Evolutionary conservation across 2,888 invertebrate genomes (phyloP).

Genomic region (Drosophila longiperda): DNA sequence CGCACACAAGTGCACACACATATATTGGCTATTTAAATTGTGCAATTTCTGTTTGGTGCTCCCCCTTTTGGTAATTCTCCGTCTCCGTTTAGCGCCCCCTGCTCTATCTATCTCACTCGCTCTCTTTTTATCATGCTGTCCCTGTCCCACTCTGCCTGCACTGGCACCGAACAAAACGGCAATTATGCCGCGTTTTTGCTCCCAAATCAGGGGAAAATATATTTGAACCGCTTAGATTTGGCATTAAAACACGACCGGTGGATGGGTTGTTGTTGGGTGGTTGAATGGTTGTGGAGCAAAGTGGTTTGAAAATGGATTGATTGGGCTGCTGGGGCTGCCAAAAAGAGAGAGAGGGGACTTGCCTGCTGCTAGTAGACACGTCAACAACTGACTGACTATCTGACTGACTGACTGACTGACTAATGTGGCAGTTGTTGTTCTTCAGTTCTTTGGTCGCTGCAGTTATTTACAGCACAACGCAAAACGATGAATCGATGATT

Average conservation of each 20-base stretch:
- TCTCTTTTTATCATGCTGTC: background rate
- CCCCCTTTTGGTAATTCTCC: constrained; percentile 27
- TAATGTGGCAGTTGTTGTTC: constrained; percentile 25
- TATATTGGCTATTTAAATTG: constrained; percentile 64
- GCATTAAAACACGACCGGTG: constrained; percentile 64
- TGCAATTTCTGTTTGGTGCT: constrained; percentile 64
- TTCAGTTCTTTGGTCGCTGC: constrained; percentile 41
- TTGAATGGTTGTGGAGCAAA: constrained; percentile 29
- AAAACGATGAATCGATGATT: constrained; percentile 82
- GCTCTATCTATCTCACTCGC: background rate
- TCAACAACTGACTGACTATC: constrained; percentile 39
- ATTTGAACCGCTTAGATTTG: constrained; percentile 80
- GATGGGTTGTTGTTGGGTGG: constrained; percentile 22
- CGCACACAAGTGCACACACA: constrained; percentile 24
- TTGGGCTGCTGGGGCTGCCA: constrained; percentile 51
- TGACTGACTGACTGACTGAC: constrained; percentile 18
- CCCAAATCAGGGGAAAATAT: constrained; percentile 74
- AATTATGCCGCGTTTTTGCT: constrained; percentile 79
- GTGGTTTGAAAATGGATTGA: constrained; percentile 59
- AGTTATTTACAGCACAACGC: constrained; percentile 72
- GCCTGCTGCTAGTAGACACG: constrained; percentile 34
- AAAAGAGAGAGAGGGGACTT: constrained; percentile 12
- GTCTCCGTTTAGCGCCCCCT: constrained; percentile 16
- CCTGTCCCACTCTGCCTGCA: constrained; percentile 9
- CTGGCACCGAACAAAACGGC: constrained; percentile 70